Evolutionary conservation across 2,113 vertebrate genomes (phyloP).

Genomic region (Seriola rivoliana): DNA sequence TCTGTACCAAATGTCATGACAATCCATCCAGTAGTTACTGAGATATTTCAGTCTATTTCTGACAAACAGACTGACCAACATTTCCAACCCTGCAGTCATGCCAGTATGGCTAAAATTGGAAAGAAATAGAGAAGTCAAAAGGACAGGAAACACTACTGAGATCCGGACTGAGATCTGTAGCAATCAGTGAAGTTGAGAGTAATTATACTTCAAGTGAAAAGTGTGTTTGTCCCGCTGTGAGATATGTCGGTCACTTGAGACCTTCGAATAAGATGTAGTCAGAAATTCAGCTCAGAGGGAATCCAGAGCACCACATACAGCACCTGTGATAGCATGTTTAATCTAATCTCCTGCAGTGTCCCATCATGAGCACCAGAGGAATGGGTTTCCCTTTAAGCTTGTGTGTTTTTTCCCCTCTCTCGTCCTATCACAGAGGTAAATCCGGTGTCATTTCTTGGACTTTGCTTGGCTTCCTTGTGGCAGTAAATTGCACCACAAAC

Average conservation of each 20-base stretch:
- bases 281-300: slow-evolving; percentile 12
- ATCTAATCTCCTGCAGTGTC: slow-evolving; percentile 41
- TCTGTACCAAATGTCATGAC: background rate
- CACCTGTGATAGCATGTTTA: slow-evolving; percentile 16
- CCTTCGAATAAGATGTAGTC: slow-evolving; percentile 15
- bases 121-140: background rate
- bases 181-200: background rate
- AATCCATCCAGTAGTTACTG: background rate
- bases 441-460: slow-evolving; percentile 60
- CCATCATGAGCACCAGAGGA: background rate
- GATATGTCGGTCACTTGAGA: slow-evolving; percentile 23
- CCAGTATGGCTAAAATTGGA: background rate
- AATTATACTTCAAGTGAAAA: background rate
- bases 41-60: slow-evolving; percentile 12
- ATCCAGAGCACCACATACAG: slow-evolving; percentile 11
- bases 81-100: background rate
- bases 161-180: background rate
- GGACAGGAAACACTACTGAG: background rate
- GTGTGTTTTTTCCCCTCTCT: slow-evolving; percentile 21
- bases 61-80: background rate
- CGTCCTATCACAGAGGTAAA: slow-evolving; percentile 24
- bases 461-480: slow-evolving; percentile 68
- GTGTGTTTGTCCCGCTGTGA: background rate
- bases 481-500: slow-evolving; percentile 65
- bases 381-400: slow-evolving; percentile 27